phyloP scores from a whole-genome alignment of 2,797 vertebrate species.

The Phyllotis vaccarum region DNA sequence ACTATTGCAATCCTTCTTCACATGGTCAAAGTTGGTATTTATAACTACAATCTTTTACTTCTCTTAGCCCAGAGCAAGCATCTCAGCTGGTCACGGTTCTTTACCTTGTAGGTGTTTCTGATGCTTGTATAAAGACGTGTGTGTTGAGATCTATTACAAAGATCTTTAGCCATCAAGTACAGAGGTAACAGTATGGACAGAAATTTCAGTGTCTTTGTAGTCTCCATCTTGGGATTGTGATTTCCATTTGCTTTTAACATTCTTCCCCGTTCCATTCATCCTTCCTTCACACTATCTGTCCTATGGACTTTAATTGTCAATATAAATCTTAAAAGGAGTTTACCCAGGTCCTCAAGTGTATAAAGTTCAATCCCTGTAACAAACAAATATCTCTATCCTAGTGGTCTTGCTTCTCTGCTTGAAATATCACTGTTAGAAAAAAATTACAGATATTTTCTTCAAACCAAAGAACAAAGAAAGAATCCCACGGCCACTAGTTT shows the following conservation, averaged over 20 bases:
- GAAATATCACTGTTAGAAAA: not conserved
- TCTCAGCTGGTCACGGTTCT: not conserved
- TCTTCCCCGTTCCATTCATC: not conserved
- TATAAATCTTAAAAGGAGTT: not conserved
- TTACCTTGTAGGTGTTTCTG: not conserved
- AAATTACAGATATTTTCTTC: constrained; percentile 45
- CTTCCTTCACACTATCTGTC: not conserved
- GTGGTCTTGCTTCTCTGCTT: not conserved
- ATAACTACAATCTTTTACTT: not conserved
- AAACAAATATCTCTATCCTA: not conserved
- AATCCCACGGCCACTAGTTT: not conserved
- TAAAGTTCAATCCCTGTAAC: not conserved
- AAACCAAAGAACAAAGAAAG: constrained; percentile 42
- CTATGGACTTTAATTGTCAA: not conserved
- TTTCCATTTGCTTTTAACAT: not conserved
- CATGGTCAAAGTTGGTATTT: not conserved
- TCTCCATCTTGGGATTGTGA: not conserved
- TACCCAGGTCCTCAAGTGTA: not conserved
- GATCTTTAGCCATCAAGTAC: not conserved
- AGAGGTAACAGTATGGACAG: not conserved
- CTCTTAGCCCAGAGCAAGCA: not conserved
- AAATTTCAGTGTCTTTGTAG: not conserved
- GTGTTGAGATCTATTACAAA: not conserved
- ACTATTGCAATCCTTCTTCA: not conserved
- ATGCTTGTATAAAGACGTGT: not conserved